Conservation (phyloP, 2,888 invertebrate species). For the Ligdia adustata region DNA sequence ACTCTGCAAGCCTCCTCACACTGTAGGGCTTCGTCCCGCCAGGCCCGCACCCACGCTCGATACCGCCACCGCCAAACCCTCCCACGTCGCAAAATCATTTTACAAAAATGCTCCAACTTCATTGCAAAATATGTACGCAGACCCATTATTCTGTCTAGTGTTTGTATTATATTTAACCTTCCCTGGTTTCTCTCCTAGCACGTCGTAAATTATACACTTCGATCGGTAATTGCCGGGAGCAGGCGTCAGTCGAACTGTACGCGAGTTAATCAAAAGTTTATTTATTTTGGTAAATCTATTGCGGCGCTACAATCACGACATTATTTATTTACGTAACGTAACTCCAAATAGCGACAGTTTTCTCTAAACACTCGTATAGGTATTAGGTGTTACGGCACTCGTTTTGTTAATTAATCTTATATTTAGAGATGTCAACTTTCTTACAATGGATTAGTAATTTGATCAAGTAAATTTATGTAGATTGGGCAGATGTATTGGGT, state of each 20-base stretch:
- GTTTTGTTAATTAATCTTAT: too few species aligned
- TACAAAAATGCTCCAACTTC: constrained; percentile 19
- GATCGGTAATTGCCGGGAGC: constrained; percentile 38
- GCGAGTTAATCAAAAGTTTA: constrained; percentile 37
- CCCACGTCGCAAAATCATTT: constrained; percentile 60
- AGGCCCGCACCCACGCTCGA: constrained; percentile 82
- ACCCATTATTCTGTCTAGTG: constrained; percentile 22
- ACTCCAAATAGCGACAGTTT: constrained; percentile 20
- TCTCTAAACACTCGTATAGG: constrained; percentile 12
- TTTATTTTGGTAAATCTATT: constrained; percentile 38
- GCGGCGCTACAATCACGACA: constrained; percentile 23
- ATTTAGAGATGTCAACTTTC: too few species aligned
- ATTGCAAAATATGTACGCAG: constrained; percentile 13
- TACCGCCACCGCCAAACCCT: constrained; percentile 79
- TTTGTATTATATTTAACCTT: constrained; percentile 28
- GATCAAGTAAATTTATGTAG: too few species aligned
- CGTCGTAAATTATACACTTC: constrained; percentile 30
- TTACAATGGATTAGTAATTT: too few species aligned
- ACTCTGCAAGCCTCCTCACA: constrained; percentile 63
- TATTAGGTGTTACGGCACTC: too few species aligned
- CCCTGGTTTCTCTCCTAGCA: constrained; percentile 10
- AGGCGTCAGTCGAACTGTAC: neutral
- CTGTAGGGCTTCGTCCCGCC: constrained; percentile 75
- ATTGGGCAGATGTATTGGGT: too few species aligned
- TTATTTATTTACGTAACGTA: constrained; percentile 29